Evolutionary conservation across 2,797 vertebrate species (phyloP).

Genomic region (Melanitta fusca): DNA sequence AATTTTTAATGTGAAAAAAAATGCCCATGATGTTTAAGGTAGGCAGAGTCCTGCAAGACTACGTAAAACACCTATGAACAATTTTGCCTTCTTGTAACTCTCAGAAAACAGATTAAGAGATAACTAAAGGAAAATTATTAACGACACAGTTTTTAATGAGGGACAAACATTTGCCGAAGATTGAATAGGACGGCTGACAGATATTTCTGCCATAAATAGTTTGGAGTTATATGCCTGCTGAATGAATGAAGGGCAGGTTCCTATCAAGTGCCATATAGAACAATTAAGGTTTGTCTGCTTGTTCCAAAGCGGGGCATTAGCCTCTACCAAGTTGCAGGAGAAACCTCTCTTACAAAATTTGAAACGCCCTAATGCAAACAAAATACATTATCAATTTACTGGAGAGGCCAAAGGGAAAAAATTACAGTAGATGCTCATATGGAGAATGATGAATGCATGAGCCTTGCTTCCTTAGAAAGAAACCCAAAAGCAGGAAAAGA

Average conservation of each 20-base stretch:
- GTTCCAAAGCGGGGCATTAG: not conserved
- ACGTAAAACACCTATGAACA: accelerated
- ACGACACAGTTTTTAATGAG: not conserved
- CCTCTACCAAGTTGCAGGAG: not conserved
- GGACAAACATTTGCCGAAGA: not conserved
- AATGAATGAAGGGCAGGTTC: not conserved
- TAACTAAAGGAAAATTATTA: not conserved
- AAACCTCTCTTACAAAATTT: not conserved
- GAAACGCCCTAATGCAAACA: not conserved
- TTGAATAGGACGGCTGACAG: not conserved
- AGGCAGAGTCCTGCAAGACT: not conserved
- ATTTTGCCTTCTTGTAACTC: not conserved
- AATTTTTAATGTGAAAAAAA: not conserved
- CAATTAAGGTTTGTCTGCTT: not conserved
- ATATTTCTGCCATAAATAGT: not conserved
- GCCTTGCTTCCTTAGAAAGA: not conserved
- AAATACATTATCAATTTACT: not conserved
- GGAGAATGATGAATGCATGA: not conserved
- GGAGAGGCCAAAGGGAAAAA: not conserved
- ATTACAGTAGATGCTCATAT: accelerated
- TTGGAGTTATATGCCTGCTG: not conserved
- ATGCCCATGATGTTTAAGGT: not conserved
- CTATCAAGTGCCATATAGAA: not conserved
- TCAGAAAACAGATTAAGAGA: not conserved
- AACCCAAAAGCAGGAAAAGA: not conserved